Base-by-base conservation (phyloP, 2,113 vertebrate species). In the Mustela lutreola region DNA sequence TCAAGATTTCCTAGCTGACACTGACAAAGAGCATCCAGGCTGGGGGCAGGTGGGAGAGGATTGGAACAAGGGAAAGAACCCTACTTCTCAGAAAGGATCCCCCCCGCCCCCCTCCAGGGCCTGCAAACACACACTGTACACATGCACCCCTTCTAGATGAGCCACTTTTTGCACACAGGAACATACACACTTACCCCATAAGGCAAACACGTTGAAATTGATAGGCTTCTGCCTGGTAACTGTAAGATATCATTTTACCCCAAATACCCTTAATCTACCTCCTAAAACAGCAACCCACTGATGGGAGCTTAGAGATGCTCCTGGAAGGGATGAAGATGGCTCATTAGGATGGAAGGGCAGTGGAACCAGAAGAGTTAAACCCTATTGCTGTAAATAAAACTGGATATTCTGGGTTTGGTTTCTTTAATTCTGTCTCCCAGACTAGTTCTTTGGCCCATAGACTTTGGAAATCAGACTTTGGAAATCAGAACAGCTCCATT, bases 281-380 rank as follows among this genome's bases (percentile, higher is more conserved):
- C 14, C 62, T n/a, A 60, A 90, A 63, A 60, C n/a, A 76, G 7
- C 45, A 81, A 0, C 10, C n/a, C 28, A 42, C 16, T 81, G 15
- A 67, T 5, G 16, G 33, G 53, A 62, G 26, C 65, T 88, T 58
- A 39, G 16, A 83, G n/a, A 33, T 1, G 3, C 42, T 78, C 53
- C 16, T 16, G 12, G n/a, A 50, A 65, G 53, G 45, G 18, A 7
- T 31, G 73, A 8, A 7, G 24, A 33, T 84, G 53, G 42, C 33
- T 83, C 39, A 4, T 58, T 39, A 82, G 60, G 33, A 1, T 53
- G 16, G 56, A 48, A 53, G 39, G 79, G 24, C 5, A 1, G 3
- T 36, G 85, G 45, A 22, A 62, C 48, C 10, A 0, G 39, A 89
- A 89, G 89, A 81, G 93, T 94, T 98, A 97, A 97, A 70, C 26